Evolutionary conservation across 2,888 invertebrate species (phyloP).

Genomic region (Metalampra italica): DNA sequence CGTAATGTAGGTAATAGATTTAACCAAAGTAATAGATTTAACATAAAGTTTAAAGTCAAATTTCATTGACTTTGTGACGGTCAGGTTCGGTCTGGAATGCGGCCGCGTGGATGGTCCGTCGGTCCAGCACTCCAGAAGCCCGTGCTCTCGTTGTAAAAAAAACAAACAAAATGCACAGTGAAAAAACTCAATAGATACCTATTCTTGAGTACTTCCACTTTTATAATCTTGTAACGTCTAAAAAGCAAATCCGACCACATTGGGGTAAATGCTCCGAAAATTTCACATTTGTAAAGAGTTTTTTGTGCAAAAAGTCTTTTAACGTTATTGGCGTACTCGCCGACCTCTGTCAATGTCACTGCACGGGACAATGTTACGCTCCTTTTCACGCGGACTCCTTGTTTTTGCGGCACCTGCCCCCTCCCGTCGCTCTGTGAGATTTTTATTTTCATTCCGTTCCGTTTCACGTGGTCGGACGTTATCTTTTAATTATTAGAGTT

Average conservation of each 20-base stretch:
- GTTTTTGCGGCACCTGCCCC: constrained; percentile 35
- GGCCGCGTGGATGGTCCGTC: too few species aligned
- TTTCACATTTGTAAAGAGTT: constrained; percentile 1
- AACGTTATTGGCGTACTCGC: constrained; percentile 24
- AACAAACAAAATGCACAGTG: too few species aligned
- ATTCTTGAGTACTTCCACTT: background rate
- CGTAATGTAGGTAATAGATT: too few species aligned
- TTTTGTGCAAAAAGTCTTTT: constrained; percentile 22
- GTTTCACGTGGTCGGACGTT: constrained; percentile 14
- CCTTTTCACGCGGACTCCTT: constrained; percentile 25
- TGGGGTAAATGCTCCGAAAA: constrained; percentile 1
- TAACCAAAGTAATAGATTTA: too few species aligned
- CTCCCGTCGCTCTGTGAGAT: constrained; percentile 25
- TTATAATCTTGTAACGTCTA: background rate
- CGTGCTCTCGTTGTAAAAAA: too few species aligned
- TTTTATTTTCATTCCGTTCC: constrained; percentile 28
- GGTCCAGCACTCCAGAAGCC: too few species aligned
- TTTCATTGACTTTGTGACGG: too few species aligned
- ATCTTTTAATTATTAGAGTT: constrained; percentile 5
- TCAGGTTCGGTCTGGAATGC: too few species aligned
- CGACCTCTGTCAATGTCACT: constrained; percentile 40
- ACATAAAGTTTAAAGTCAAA: too few species aligned
- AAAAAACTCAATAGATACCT: too few species aligned
- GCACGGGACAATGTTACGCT: constrained; percentile 22
- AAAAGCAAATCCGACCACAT: background rate